Evolutionary conservation across 2,113 vertebrate genomes (phyloP).

Genomic region (Hoplias malabaricus): DNA sequence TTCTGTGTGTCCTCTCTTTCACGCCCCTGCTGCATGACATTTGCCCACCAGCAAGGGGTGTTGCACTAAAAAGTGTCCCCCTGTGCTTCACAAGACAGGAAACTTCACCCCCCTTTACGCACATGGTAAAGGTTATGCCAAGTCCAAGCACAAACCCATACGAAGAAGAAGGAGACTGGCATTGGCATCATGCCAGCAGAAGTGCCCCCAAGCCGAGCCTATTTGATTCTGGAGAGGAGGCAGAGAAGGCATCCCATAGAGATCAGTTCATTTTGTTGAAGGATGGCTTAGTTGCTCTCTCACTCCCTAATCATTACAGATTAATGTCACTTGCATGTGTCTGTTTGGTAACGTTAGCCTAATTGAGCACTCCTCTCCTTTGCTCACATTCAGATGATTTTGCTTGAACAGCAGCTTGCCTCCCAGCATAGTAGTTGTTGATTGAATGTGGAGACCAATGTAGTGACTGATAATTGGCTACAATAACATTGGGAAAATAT

Average conservation of each 20-base stretch:
- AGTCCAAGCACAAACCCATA: background rate
- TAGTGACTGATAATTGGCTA: too few relatives aligned
- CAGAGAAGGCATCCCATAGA: background rate
- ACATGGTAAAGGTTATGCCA: constrained; percentile 67
- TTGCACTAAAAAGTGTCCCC: constrained; percentile 41
- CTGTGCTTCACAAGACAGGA: constrained; percentile 49
- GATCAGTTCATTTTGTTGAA: background rate
- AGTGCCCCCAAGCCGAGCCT: background rate
- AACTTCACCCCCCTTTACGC: constrained; percentile 55
- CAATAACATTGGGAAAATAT: too few relatives aligned
- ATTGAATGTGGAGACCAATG: too few relatives aligned
- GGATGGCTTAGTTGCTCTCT: background rate
- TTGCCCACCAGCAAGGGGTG: constrained; percentile 58
- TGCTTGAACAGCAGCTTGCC: too few relatives aligned
- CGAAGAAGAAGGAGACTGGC: background rate
- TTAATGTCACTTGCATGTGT: background rate
- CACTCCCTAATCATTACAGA: too few relatives aligned
- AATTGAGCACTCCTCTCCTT: background rate
- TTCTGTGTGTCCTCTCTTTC: constrained; percentile 58
- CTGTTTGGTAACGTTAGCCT: background rate
- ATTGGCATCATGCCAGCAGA: background rate
- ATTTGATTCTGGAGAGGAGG: background rate
- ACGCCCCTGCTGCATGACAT: constrained; percentile 64
- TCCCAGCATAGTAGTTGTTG: too few relatives aligned
- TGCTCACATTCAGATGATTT: background rate